phyloP scores from a whole-genome alignment of 2,797 vertebrate genomes.

The Platalea minor region DNA sequence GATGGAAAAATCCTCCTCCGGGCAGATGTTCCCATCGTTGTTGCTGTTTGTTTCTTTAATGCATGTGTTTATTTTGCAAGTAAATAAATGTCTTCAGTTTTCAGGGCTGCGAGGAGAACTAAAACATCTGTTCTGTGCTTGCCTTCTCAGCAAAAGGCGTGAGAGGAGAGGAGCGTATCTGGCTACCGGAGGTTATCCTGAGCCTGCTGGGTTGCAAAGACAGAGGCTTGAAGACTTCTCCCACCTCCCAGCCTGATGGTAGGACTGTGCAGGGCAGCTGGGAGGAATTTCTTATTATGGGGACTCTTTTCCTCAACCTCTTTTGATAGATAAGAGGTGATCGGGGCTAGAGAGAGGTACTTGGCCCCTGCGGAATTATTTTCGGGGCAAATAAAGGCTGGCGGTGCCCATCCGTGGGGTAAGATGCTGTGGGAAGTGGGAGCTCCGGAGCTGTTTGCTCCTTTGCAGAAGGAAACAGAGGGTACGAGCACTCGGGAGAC shows the following conservation, averaged over 20 bases:
- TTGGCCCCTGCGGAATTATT: background rate
- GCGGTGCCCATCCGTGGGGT: background rate
- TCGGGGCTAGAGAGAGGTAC: background rate
- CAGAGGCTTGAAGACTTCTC: background rate
- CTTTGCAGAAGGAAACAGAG: background rate
- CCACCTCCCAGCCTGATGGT: background rate
- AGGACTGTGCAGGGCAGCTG: background rate
- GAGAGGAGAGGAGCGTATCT: background rate
- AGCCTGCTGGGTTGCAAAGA: background rate
- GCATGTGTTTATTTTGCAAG: background rate
- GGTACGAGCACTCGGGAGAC: background rate
- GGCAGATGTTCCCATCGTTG: background rate
- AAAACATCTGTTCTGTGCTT: background rate
- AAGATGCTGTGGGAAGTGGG: background rate
- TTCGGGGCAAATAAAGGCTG: background rate
- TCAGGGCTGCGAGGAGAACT: background rate
- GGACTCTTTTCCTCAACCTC: rapidly evolving
- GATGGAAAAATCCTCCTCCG: background rate
- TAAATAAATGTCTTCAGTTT: background rate
- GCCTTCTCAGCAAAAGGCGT: background rate
- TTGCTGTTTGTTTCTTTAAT: background rate
- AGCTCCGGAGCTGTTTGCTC: background rate
- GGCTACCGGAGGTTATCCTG: rapidly evolving
- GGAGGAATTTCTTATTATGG: background rate
- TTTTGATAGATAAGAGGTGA: background rate